phyloP scores from a whole-genome alignment of 2,888 invertebrate species.

The Panopea generosa region DNA sequence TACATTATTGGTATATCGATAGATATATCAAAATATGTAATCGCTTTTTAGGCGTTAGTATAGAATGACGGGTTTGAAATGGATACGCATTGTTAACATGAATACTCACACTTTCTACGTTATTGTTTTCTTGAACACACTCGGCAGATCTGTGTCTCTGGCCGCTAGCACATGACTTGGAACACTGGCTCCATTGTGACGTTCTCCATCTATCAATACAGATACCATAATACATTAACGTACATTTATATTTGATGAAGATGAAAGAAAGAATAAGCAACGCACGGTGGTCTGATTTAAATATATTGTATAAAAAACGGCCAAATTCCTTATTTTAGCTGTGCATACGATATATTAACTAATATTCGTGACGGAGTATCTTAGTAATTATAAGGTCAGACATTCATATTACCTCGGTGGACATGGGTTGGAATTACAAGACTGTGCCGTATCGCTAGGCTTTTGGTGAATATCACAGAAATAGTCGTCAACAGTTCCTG shows the following conservation, averaged over 20 bases:
- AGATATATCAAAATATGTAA: too few species aligned
- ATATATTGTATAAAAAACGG: too few species aligned
- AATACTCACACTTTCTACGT: conserved; percentile 47
- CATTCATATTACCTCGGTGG: conserved; percentile 71
- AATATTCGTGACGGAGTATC: background rate
- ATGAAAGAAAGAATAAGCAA: background rate
- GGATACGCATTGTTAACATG: background rate
- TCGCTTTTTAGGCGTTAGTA: too few species aligned
- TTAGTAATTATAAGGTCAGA: background rate
- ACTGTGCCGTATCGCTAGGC: conserved; percentile 54
- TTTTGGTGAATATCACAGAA: conserved; percentile 70
- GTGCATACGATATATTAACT: background rate
- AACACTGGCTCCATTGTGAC: conserved; percentile 66
- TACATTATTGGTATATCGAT: too few species aligned
- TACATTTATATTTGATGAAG: background rate
- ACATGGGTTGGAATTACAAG: conserved; percentile 73
- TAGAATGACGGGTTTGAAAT: background rate
- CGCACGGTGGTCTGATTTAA: background rate
- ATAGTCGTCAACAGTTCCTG: conserved; percentile 64
- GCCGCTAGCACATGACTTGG: conserved; percentile 72
- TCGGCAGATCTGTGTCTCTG: conserved; percentile 39
- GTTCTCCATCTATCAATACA: conserved; percentile 69
- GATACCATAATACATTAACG: too few species aligned
- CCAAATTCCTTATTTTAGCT: too few species aligned
- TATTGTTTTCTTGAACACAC: conserved; percentile 59